A percentile compares a stretch with the other conserved stretches of the same genome.
phyloP scores from a whole-genome alignment of 2,888 invertebrate species.

The Timema podura region DNA sequence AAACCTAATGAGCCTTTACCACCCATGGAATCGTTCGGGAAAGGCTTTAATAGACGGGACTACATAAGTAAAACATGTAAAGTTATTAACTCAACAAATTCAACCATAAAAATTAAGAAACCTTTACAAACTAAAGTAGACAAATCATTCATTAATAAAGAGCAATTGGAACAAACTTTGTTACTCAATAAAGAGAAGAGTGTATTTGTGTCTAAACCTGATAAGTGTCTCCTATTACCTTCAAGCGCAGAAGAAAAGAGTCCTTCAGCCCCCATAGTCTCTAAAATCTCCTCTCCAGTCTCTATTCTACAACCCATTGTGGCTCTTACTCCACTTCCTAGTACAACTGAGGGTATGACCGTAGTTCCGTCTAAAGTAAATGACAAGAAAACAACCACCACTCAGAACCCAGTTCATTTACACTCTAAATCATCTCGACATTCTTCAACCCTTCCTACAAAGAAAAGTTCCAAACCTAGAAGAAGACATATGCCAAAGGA shows the following conservation, averaged over 20 bases:
- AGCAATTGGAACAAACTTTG: background rate
- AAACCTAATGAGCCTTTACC: background rate
- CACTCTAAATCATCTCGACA: background rate
- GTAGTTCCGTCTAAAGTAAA: background rate
- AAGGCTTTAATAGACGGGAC: background rate
- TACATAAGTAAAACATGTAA: no score
- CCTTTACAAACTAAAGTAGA: background rate
- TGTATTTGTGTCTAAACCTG: no score
- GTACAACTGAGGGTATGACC: background rate
- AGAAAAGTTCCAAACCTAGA: slow-evolving; percentile 18
- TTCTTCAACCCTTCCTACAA: slow-evolving; percentile 13
- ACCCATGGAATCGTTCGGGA: background rate
- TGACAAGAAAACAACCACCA: no score
- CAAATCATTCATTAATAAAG: background rate
- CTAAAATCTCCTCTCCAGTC: no score
- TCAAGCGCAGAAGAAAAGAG: no score
- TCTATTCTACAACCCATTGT: background rate
- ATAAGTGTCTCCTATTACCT: no score
- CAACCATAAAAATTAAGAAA: slow-evolving; percentile 5
- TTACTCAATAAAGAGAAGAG: no score
- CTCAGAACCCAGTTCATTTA: background rate
- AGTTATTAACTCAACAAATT: no score
- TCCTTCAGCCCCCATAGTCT: no score
- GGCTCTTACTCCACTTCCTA: background rate
- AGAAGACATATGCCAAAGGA: slow-evolving; percentile 39